phyloP scores from a whole-genome alignment of 1,140 invertebrate species.

The Papilio xuthus region DNA sequence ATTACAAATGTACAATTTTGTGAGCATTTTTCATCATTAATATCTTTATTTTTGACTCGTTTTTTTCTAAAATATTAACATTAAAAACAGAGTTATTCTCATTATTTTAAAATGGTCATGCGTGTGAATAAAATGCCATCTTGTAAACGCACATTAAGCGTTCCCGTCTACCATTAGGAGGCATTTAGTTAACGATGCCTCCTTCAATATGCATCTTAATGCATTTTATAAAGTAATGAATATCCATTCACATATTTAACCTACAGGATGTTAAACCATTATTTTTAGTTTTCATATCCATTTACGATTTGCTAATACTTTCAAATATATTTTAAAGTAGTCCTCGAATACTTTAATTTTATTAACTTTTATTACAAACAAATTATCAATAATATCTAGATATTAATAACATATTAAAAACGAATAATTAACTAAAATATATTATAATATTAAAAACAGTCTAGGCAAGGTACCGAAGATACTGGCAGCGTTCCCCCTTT shows the following conservation, averaged over 20 bases:
- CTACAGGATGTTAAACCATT: no score
- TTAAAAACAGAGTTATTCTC: background rate
- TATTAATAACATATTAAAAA: no score
- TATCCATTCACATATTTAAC: background rate
- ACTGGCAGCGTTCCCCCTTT: no score
- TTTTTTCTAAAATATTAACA: no score
- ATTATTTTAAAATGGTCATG: background rate
- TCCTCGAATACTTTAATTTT: no score
- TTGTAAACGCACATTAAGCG: background rate
- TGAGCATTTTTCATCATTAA: no score
- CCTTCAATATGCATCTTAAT: conserved; percentile 9
- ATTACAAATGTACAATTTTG: background rate
- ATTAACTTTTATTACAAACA: no score
- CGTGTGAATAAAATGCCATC: background rate
- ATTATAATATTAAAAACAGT: no score
- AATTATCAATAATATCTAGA: no score
- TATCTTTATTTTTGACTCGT: no score
- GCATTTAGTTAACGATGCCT: conserved; percentile 17
- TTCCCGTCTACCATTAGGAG: background rate
- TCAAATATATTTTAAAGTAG: background rate
- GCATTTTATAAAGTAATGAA: background rate
- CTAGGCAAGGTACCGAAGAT: no score
- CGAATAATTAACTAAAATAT: no score
- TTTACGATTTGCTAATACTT: background rate
- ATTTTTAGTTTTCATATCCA: background rate